Evolutionary conservation across 2,797 vertebrate species (phyloP).

Genomic region (Aratinga solstitialis): DNA sequence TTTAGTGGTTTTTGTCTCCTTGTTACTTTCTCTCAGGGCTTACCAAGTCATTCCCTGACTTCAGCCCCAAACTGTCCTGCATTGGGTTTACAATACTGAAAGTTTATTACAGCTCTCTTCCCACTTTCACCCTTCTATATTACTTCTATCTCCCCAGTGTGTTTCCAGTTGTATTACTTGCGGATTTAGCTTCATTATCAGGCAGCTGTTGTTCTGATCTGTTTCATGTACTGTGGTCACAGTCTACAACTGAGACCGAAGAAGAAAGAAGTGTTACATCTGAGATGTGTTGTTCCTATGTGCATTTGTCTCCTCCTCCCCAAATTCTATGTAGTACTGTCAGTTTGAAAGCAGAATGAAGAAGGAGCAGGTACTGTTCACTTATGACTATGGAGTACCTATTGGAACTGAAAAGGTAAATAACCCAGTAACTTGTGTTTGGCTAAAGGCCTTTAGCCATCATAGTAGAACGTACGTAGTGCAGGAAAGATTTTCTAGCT

Average conservation of each 20-base stretch:
- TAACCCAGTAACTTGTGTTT: not conserved
- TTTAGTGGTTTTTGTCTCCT: not conserved
- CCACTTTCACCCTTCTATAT: not conserved
- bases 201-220: not conserved
- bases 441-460: not conserved
- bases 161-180: not conserved
- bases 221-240: not conserved
- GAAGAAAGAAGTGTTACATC: not conserved
- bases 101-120: not conserved
- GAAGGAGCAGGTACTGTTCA: not conserved
- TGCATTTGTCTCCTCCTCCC: not conserved
- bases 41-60: not conserved
- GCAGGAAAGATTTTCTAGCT: not conserved
- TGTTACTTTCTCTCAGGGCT: not conserved
- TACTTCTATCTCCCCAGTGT: not conserved
- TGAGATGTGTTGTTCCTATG: not conserved
- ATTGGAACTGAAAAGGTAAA: not conserved
- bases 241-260: not conserved
- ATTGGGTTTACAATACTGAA: not conserved
- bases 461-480: not conserved
- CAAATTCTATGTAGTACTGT: not conserved
- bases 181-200: not conserved
- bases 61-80: not conserved
- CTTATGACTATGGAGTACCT: not conserved
- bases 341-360: not conserved